Conservation (phyloP, 1,140 invertebrate genomes). For the Drosophila tropicalis region DNA sequence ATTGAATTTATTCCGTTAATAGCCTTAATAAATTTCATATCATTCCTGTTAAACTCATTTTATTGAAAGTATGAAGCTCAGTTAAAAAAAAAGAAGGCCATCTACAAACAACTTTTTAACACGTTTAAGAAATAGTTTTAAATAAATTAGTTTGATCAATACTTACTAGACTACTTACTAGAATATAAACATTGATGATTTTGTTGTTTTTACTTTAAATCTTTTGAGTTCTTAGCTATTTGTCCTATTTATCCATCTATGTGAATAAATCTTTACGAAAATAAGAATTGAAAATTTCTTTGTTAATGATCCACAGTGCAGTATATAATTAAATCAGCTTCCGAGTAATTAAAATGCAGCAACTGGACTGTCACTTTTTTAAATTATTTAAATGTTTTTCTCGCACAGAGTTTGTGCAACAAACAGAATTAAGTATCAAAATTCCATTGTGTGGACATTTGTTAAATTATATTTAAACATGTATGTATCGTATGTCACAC, state of each 20-base stretch:
- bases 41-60: neutral
- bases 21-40: neutral
- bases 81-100: neutral
- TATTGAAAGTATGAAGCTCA: neutral
- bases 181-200: too few relatives aligned
- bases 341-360: neutral
- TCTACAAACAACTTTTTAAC: too few relatives aligned
- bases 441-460: neutral
- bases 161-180: too few relatives aligned
- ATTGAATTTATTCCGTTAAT: constrained; percentile 2
- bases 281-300: neutral
- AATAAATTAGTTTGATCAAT: too few relatives aligned
- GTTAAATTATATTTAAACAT: neutral
- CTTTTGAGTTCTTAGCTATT: too few relatives aligned
- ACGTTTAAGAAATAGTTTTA: too few relatives aligned
- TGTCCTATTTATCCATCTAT: too few relatives aligned
- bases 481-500: neutral
- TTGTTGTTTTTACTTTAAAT: too few relatives aligned
- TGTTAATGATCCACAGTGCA: neutral
- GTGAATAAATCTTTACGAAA: too few relatives aligned
- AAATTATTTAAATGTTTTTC: neutral
- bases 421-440: neutral
- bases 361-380: neutral
- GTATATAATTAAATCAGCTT: too few relatives aligned
- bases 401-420: neutral